Evolutionary conservation across 64 coral and sea anemone species (phyloP).

Genomic region (Catalaphyllia jardinei): DNA sequence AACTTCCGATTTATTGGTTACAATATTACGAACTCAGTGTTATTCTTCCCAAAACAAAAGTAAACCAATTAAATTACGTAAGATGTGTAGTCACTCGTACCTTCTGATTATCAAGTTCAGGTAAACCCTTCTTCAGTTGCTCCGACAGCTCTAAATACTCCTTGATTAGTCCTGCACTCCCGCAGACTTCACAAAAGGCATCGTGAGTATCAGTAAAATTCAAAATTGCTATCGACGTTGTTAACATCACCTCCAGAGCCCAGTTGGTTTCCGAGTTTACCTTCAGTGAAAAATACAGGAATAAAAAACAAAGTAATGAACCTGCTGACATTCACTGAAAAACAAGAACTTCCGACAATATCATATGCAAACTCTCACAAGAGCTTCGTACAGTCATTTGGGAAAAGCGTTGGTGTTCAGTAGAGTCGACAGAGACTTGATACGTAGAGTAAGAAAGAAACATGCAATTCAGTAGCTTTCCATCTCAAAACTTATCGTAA

Average conservation of each 20-base stretch:
- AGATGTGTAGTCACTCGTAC: background rate
- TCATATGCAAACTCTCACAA: no score
- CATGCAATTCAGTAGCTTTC: no score
- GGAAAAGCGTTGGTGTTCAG: no score
- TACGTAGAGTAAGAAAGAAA: no score
- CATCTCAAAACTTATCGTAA: no score
- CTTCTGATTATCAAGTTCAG: background rate
- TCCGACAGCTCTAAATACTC: background rate
- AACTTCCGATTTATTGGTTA: background rate
- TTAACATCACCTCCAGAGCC: slow-evolving; percentile 20
- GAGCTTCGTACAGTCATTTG: no score
- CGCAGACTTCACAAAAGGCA: slow-evolving; percentile 31
- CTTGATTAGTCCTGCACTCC: background rate
- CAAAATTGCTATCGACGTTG: slow-evolving; percentile 5
- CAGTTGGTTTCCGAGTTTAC: background rate
- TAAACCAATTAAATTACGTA: no score
- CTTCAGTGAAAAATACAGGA: background rate
- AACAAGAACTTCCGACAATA: no score
- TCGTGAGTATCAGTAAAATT: slow-evolving; percentile 35
- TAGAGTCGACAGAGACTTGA: no score
- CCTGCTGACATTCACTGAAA: no score
- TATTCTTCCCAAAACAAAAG: no score
- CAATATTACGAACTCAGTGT: background rate
- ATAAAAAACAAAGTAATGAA: no score
- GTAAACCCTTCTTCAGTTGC: slow-evolving; percentile 6